Base-by-base conservation (phyloP, 1,140 invertebrate genomes). In the Triops cancriformis region DNA sequence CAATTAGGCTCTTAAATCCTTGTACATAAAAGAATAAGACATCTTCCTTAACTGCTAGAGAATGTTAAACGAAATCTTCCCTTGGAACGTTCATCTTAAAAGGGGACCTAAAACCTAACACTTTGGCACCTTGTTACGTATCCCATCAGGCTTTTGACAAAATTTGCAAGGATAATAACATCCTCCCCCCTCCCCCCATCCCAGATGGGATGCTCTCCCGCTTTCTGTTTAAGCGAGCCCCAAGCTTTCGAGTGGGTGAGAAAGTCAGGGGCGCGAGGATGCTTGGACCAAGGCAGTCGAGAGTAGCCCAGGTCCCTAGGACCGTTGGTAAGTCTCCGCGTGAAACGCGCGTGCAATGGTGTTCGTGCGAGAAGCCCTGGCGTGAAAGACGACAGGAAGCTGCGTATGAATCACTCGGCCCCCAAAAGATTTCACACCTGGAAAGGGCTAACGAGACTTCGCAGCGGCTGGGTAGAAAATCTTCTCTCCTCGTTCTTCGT, bases 351-450 rank as follows among this genome's bases (percentile, higher is more conserved):
- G 51, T 64, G 51, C 51, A 64, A 37, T 64, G 51, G 51, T 64
- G 10, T 64, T 64, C 51, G 51, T 64, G 51, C 14, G 51, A 64
- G 51, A 64, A 64, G 51, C 51, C 51, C 51, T 23, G 23, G 51
- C 51, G 51, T 23, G 51, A 64, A 64, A 64, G 51, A 64, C 51
- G 51, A 64, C 51, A 64, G 51, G 51, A 64, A 64, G 51, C 51
- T 64, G 51, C 51, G 51, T 64, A 64, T 64, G 51, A 64, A 64
- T 64, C 51, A 64, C 51, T 64, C 51, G 51, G 51, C 51, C 51
- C 51, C 51, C 51, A 64, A 64, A 64, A 64, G 51, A 64, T 64
- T 64, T 64, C 51, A 64, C 51, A 64, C 51, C 51, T 64, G 51
- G 51, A 64, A 64, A 64, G 51, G 51, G 51, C 51, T 64, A 64